These are phyloP conservation scores for Tetragnatha versicolor DNA, from an alignment of 1,140 invertebrate genomes.

Conservation along the genomic window DNA sequence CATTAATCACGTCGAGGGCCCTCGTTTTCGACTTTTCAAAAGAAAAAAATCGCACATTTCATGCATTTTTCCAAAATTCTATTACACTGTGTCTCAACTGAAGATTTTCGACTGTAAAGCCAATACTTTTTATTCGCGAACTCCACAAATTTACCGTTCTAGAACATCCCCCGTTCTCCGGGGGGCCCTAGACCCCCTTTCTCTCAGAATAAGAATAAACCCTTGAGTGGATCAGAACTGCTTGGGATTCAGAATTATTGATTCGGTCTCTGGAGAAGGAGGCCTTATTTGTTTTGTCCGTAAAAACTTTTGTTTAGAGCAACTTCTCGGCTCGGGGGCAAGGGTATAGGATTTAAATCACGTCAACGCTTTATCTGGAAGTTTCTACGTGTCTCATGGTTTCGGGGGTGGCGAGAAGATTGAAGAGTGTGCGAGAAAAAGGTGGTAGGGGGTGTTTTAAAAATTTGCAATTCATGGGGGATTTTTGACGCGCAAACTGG, in stretches of 20 bases:
- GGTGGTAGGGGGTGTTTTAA: too few species aligned
- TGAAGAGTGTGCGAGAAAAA: too few species aligned
- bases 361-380: background rate
- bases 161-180: background rate
- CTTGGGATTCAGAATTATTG: constrained; percentile 26
- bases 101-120: constrained; percentile 17
- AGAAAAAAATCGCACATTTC: background rate
- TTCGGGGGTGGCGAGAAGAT: too few species aligned
- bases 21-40: background rate
- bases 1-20: constrained; percentile 17
- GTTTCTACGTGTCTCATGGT: too few species aligned
- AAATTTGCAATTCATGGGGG: too few species aligned
- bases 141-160: constrained; percentile 12
- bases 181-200: background rate
- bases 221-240: constrained; percentile 17
- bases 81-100: background rate
- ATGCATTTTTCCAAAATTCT: constrained; percentile 9
- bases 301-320: constrained; percentile 20
- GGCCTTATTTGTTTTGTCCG: background rate
- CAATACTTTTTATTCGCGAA: constrained; percentile 24
- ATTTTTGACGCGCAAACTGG: too few species aligned
- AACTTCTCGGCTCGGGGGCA: constrained; percentile 4
- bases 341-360: constrained; percentile 1
- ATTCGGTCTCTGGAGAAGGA: constrained; percentile 1
- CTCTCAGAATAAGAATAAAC: constrained; percentile 8